Evolutionary conservation across 1,140 invertebrate species (phyloP), one percentile per base, ranked within the genome.

Genomic region (Schlechtendalia chinensis): DNA sequence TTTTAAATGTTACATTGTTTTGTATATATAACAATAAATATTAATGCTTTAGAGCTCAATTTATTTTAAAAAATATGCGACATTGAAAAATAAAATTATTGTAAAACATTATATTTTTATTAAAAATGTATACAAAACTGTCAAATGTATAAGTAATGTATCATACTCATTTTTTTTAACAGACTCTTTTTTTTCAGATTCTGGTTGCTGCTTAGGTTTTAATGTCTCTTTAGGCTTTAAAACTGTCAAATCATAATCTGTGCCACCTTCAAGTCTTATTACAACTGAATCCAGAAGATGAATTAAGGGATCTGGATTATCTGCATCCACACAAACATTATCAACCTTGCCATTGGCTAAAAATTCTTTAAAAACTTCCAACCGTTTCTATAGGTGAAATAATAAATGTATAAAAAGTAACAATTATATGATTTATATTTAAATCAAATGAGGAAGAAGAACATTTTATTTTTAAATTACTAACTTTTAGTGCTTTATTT

Each of bases 191-290:
- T 84, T 83, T 81, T 85, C 83, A 80, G 77, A 81, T 27, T 82
- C 39, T 82, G 82, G 16, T 75, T 87, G 87, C 56, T 86, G 84
- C 65, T 86, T 86, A 81, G 87, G 85, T 82, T 85, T 85, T 83
- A 86, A 84, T 6, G 86, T 82, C 79, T 87, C 86, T 75, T 85
- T 85, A 65, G 87, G 85, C 81, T 87, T 85, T 67, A 98, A 87
- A 19, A 93, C 88, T 83, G 92, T 93, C 4, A 98, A 87, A 87
- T 99, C 97, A 84, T 95, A 91, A 82, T 99, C 97, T n/a, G 91
- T 93, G 5, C 98, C 98, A 63, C 96, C 97, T 88, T 99, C 98
- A 19, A 99, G 87, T 85, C 96, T 94, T 82, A 99, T 97, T 2
- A 99, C 97, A 56, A 96, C 96, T 82, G 96, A 94, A 87, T 99